Conservation (phyloP, 30 jellyfish, hydroid and myxozoan genomes). For the Hydractinia echinata region DNA sequence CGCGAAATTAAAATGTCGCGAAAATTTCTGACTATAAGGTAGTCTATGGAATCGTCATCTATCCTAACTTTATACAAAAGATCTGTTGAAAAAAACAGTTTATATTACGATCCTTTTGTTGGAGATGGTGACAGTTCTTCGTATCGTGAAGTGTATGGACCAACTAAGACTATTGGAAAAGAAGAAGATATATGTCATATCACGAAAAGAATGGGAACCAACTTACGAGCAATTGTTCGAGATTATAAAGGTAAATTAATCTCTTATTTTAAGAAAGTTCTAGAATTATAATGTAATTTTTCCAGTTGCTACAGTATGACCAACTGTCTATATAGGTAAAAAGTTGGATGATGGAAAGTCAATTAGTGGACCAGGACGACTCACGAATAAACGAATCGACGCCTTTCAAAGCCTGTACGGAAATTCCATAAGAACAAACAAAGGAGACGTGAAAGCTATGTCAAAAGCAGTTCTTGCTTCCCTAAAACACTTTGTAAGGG, state of each 20-base stretch:
- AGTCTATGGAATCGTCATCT: conserved; percentile 31
- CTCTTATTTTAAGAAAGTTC: neutral
- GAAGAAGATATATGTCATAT: conserved; percentile 15
- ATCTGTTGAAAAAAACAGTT: neutral
- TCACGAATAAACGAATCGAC: too few species aligned
- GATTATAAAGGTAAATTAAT: conserved; percentile 2
- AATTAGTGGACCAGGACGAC: conserved; percentile 36
- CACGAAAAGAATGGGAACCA: neutral
- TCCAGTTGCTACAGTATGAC: too few species aligned
- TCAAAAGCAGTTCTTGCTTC: conserved; percentile 17
- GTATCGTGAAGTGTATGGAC: conserved; percentile 10
- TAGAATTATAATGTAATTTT: neutral
- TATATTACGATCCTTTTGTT: conserved; percentile 27
- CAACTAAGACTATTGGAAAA: neutral
- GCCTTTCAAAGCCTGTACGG: neutral
- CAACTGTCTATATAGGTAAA: conserved; percentile 20
- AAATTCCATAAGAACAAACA: neutral
- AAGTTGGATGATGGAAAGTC: conserved; percentile 28
- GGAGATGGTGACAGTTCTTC: conserved; percentile 35
- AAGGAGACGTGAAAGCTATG: conserved; percentile 30
- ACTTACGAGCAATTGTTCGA: neutral
- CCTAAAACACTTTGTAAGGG: conserved; percentile 10
- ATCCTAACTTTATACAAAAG: conserved; percentile 4
- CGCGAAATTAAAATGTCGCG: too few species aligned
- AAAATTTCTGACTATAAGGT: too few species aligned